Evolutionary conservation across 2,888 invertebrate genomes (phyloP).

Genomic region (Hemistola chrysoprasaria): DNA sequence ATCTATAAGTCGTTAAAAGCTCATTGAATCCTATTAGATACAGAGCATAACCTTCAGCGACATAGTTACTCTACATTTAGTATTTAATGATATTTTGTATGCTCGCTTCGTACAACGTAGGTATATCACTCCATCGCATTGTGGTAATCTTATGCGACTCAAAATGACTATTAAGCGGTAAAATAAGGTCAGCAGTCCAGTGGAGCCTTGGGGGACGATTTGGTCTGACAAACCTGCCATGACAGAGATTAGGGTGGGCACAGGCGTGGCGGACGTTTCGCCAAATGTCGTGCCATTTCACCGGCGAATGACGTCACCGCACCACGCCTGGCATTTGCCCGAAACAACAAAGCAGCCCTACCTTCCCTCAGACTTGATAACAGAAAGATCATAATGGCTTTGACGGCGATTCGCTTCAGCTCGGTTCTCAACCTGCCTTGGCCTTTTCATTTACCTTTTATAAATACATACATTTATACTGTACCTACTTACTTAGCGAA

Average conservation of each 20-base stretch:
- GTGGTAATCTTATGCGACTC: slow-evolving; percentile 18
- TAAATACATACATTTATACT: no score
- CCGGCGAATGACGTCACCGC: slow-evolving; percentile 69
- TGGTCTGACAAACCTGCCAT: slow-evolving; percentile 62
- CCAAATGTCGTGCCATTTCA: slow-evolving; percentile 78
- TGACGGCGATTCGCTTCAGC: slow-evolving; percentile 60
- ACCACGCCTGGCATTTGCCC: slow-evolving; percentile 79
- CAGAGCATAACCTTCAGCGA: slow-evolving; percentile 2
- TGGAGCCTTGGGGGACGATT: slow-evolving; percentile 53
- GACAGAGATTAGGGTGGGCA: slow-evolving; percentile 73
- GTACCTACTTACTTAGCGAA: no score
- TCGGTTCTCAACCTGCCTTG: slow-evolving; percentile 58
- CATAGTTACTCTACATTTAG: neutral
- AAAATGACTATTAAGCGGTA: slow-evolving; percentile 21
- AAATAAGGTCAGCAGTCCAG: slow-evolving; percentile 49
- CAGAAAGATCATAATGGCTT: slow-evolving; percentile 67
- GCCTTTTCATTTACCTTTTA: slow-evolving; percentile 48
- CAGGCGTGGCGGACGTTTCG: slow-evolving; percentile 66
- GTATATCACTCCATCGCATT: slow-evolving; percentile 7
- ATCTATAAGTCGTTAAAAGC: slow-evolving; percentile 16
- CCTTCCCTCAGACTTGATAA: slow-evolving; percentile 68
- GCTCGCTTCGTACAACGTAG: neutral
- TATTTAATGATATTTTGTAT: slow-evolving; percentile 6
- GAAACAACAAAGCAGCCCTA: slow-evolving; percentile 75
- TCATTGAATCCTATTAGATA: slow-evolving; percentile 7